Conservation (phyloP, 2,888 invertebrate species). For the Melieria picta region DNA sequence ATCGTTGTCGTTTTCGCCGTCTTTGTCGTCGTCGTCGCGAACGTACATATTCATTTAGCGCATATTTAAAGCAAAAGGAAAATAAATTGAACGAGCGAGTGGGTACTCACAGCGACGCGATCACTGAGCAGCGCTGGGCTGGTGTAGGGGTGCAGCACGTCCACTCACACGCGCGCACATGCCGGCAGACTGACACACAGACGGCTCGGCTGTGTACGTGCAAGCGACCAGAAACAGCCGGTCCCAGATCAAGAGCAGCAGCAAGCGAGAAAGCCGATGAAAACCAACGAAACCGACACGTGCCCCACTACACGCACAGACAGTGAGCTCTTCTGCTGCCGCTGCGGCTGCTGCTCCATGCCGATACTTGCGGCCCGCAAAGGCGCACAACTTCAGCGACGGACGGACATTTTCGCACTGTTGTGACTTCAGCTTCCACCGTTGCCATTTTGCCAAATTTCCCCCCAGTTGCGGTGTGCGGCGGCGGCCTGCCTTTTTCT, state of each 20-base stretch:
- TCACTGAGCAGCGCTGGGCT: too few relatives aligned
- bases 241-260: background rate
- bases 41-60: too few relatives aligned
- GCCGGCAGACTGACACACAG: too few relatives aligned
- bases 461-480: background rate
- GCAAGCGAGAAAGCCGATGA: conserved; percentile 33
- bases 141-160: too few relatives aligned
- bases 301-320: conserved; percentile 60
- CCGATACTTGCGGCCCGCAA: background rate
- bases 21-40: background rate
- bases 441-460: conserved; percentile 15
- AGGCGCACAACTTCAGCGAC: conserved; percentile 14
- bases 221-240: too few relatives aligned
- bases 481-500: background rate
- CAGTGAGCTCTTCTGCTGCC: background rate
- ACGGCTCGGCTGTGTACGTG: too few relatives aligned
- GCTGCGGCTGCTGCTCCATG: background rate
- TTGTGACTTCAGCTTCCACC: conserved; percentile 17
- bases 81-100: too few relatives aligned
- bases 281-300: conserved; percentile 52
- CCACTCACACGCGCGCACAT: too few relatives aligned
- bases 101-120: too few relatives aligned
- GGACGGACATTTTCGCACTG: conserved; percentile 23
- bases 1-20: conserved; percentile 7
- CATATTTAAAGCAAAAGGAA: too few relatives aligned